Percentiles rank a stretch among this genome's conserved stretches.
phyloP scores from a whole-genome alignment of 1,140 invertebrate species.

The Cotesia glomerata region DNA sequence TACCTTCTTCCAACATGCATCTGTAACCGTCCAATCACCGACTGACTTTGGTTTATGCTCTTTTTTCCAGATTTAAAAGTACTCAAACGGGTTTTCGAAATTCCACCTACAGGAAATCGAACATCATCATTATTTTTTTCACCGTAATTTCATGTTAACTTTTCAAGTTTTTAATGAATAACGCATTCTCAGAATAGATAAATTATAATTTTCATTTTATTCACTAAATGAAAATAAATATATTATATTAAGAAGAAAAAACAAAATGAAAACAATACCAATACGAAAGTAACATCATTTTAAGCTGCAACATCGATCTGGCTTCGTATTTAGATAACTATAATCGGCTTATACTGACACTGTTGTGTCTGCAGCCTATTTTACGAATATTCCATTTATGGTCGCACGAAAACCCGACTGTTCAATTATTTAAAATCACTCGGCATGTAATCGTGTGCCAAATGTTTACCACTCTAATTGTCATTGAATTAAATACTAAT shows the following conservation, averaged over 20 bases:
- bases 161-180: background rate
- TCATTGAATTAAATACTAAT: no score
- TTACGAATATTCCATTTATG: slow-evolving; percentile 50
- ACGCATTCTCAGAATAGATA: no score
- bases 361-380: slow-evolving; percentile 50
- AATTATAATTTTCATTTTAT: no score
- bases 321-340: slow-evolving; percentile 62
- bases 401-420: slow-evolving; percentile 34
- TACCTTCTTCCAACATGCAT: slow-evolving; percentile 31
- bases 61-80: slow-evolving; percentile 59
- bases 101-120: slow-evolving; percentile 61
- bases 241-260: background rate
- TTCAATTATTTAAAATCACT: background rate
- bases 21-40: slow-evolving; percentile 33
- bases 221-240: no score
- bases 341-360: slow-evolving; percentile 59
- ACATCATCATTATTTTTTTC: slow-evolving; percentile 21
- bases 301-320: slow-evolving; percentile 59
- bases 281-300: slow-evolving; percentile 49
- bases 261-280: slow-evolving; percentile 27
- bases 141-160: slow-evolving; percentile 16
- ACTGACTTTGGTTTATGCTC: slow-evolving; percentile 49
- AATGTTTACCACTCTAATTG: no score
- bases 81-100: slow-evolving; percentile 63
- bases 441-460: no score